Base-by-base conservation (phyloP, 2,888 invertebrate species). In the Melinaea marsaeus region DNA sequence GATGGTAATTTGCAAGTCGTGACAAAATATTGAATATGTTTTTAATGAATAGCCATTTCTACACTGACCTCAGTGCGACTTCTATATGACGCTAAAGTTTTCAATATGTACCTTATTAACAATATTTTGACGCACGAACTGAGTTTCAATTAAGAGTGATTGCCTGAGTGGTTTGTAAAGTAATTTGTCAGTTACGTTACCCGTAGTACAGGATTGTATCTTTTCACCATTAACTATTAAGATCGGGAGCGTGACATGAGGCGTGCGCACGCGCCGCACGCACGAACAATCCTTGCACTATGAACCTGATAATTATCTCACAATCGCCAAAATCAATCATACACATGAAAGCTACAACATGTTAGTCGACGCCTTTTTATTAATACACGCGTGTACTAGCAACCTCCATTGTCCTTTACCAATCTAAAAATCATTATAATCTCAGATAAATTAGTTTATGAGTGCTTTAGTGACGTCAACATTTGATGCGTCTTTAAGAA, bases 231-330 rank as follows among this genome's bases (percentile, higher is more conserved):
- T 67, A 65, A 61, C 61, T 60, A 70, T 65, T 67, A 65, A 63
- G 65, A 62, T 65, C 67, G 58, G 63, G 55, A 65, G 61, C 60
- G 55, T 6, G 57, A 67, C 71, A 71, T 70, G 70, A 71, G 65
- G 62, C 58, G 67, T 64, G 70, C 69, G 73, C 71, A 69, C 70
- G 74, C 72, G 73, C 64, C 64, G 64, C 70, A 69, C 72, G 70
- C 72, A 70, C 70, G 69, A 62, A 54, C 64, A 64, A 66, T 65
- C 71, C 68, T 65, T 70, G 72, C 69, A 68, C 73, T 71, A 61
- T 69, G 72, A 71, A 72, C 72, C 71, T 65, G 68, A 72, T 72
- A 68, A 70, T 63, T 63, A 72, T 72, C 72, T 51, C 42, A 65
- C 63, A 55, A 63, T 62, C 59, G 64, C 60, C 65, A 54, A 65